These are phyloP conservation scores for Amphimedon queenslandica DNA, from an alignment of 37 sponge, comb jelly and placozoan species.

Conservation along the genomic window DNA sequence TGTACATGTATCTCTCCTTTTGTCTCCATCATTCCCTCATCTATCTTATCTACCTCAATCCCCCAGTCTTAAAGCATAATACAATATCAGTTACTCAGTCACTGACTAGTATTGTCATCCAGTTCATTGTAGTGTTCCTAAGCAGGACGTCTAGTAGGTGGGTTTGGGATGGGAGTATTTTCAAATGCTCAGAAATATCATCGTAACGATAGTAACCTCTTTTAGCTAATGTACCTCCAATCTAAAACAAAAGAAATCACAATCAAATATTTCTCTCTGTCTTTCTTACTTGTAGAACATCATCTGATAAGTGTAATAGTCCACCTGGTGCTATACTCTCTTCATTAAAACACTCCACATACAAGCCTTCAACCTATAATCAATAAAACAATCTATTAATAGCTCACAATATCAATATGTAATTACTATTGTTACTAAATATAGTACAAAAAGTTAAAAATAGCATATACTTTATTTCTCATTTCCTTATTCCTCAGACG, in stretches of 20 bases:
- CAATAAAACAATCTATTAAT: too few relatives aligned
- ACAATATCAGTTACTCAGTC: too few relatives aligned
- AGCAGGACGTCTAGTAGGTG: slow-evolving; percentile 66
- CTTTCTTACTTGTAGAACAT: too few relatives aligned
- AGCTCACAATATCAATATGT: too few relatives aligned
- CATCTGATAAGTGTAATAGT: not conserved
- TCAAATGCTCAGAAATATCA: not conserved
- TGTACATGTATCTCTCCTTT: too few relatives aligned
- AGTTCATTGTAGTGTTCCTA: slow-evolving; percentile 73
- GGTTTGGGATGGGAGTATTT: slow-evolving; percentile 50
- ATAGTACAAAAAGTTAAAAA: not conserved
- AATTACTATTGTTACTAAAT: not conserved
- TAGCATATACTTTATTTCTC: slow-evolving; percentile 4
- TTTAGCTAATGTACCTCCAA: slow-evolving; percentile 41
- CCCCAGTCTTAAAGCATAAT: too few relatives aligned
- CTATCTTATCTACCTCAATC: too few relatives aligned
- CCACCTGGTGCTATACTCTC: too few relatives aligned
- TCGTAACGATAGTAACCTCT: slow-evolving; percentile 11
- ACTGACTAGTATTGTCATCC: slow-evolving; percentile 97
- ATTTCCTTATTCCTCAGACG: not conserved
- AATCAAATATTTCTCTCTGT: too few relatives aligned
- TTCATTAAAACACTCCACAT: too few relatives aligned
- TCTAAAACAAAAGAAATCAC: slow-evolving; percentile 29
- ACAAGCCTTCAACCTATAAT: too few relatives aligned
- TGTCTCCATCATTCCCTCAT: too few relatives aligned